Base-by-base conservation (phyloP, 2,888 invertebrate species). In the Acanthacorydalis orientalis region DNA sequence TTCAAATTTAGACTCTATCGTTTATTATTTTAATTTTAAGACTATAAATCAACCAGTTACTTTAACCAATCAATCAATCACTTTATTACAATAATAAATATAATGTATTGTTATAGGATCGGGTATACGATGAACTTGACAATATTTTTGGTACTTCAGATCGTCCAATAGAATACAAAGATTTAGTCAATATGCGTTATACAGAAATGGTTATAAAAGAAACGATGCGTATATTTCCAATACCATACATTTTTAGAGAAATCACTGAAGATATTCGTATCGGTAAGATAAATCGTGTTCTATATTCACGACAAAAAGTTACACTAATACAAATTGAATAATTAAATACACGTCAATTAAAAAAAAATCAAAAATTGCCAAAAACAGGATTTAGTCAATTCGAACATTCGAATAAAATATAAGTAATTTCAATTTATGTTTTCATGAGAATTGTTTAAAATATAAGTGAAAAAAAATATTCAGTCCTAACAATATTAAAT, bases 131-230 rank as follows among this genome's bases (percentile, higher is more conserved):
- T 14, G 47, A 47, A 47, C 9, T 9, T 54, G 57, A 59, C 49
- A 53, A 53, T n/a, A 68, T 72, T 44, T 71, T 70, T 47, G 67
- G 67, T 2, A 62, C 64, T 39, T 67, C 68, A 0, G 57, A 57
- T 23, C 58, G 68, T 46, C 49, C 53, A 4, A 63, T 70, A 1
- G 67, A 57, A n/a, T 66, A 65, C 55, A 34, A 48, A 7, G 56
- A 57, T 46, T 47, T 57, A 12, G 50, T 52, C 1, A 38, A 51
- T 41, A 12, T 57, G 50, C 50, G 50, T 38, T 57, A 55, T 46
- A 51, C 53, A 11, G 57, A 57, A 38, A 52, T 54, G 33, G 55
- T 56, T 0, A 56, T 57, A 8, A 56, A 55, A 47, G 57, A 57
- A 51, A 53, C 53, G 8, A 37, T 56, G 34, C 52, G 57, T 23